These are phyloP conservation scores for Meda fulgida DNA, from an alignment of 2,797 vertebrate species.

Conservation along the genomic window DNA sequence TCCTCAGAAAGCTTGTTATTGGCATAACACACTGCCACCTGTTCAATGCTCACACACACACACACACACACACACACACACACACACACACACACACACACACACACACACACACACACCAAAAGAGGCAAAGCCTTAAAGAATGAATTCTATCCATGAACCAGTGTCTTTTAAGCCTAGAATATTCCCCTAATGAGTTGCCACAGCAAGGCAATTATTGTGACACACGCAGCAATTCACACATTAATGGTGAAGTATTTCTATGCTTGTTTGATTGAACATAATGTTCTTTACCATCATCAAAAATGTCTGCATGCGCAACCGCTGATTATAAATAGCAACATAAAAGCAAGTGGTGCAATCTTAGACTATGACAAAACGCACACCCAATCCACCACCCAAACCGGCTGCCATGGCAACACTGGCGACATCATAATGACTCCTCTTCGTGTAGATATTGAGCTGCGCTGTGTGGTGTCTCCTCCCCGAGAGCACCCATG, in stretches of 20 bases:
- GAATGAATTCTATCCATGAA: conserved; percentile 25
- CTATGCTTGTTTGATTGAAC: conserved; percentile 47
- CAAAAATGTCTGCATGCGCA: conserved; percentile 72
- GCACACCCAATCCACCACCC: conserved; percentile 80
- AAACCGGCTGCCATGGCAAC: conserved; percentile 85
- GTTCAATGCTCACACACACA: not conserved
- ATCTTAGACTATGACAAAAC: conserved; percentile 82
- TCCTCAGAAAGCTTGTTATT: conserved; percentile 25
- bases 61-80: not conserved
- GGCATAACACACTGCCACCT: conserved; percentile 12
- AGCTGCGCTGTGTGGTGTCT: conserved; percentile 78
- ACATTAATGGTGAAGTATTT: conserved; percentile 53
- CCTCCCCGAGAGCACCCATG: conserved; percentile 71
- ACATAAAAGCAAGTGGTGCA: conserved; percentile 85
- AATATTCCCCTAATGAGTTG: conserved; percentile 27
- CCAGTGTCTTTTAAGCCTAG: conserved; percentile 8
- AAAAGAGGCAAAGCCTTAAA: conserved; percentile 25
- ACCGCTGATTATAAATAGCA: conserved; percentile 83
- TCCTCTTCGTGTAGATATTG: conserved; percentile 79
- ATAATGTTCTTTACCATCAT: conserved; percentile 47
- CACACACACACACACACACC: not conserved
- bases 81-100: no score
- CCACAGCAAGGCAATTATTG: conserved; percentile 43
- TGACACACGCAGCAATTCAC: conserved; percentile 40
- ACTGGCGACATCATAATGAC: conserved; percentile 80